Percentiles rank a stretch among this genome's conserved stretches.
These are phyloP conservation scores for Myripristis murdjan DNA, from an alignment of 2,797 vertebrate species.

Conservation along the genomic window DNA sequence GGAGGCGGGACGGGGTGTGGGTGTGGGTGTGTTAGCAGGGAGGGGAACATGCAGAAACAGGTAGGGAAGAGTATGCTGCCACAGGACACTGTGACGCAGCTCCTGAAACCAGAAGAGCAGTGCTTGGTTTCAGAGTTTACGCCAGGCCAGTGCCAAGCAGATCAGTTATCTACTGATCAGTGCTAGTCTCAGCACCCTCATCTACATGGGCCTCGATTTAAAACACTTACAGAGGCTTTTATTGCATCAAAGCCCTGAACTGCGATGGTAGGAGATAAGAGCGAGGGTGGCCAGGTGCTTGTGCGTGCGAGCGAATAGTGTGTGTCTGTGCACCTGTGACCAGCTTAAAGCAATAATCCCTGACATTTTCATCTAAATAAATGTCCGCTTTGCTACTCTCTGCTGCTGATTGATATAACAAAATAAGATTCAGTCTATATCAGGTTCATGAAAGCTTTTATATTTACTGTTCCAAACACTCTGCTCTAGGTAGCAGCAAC, in stretches of 20 bases:
- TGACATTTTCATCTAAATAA: too few relatives aligned
- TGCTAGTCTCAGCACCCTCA: slow-evolving; percentile 30
- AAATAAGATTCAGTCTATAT: not conserved
- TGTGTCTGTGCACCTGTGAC: slow-evolving; percentile 3
- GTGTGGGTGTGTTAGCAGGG: not conserved
- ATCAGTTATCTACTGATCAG: slow-evolving; percentile 69
- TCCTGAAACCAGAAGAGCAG: slow-evolving; percentile 40
- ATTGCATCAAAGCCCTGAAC: slow-evolving; percentile 7
- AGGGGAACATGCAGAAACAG: slow-evolving; percentile 19
- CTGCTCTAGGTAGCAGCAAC: too few relatives aligned
- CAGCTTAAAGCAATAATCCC: not conserved
- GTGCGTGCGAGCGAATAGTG: not conserved
- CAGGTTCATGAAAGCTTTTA: not conserved
- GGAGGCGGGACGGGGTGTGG: too few relatives aligned
- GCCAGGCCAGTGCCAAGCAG: slow-evolving; percentile 52
- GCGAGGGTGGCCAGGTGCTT: not conserved
- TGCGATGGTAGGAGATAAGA: slow-evolving; percentile 2
- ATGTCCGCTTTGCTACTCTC: too few relatives aligned
- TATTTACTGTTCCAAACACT: not conserved
- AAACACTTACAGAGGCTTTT: not conserved
- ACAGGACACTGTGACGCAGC: slow-evolving; percentile 30
- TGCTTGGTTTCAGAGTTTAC: slow-evolving; percentile 43
- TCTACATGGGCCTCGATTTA: slow-evolving; percentile 15
- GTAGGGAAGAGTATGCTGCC: slow-evolving; percentile 18
- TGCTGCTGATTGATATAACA: not conserved